Base-by-base conservation (phyloP, 2,888 invertebrate genomes). In the Sthenelais limicola region DNA sequence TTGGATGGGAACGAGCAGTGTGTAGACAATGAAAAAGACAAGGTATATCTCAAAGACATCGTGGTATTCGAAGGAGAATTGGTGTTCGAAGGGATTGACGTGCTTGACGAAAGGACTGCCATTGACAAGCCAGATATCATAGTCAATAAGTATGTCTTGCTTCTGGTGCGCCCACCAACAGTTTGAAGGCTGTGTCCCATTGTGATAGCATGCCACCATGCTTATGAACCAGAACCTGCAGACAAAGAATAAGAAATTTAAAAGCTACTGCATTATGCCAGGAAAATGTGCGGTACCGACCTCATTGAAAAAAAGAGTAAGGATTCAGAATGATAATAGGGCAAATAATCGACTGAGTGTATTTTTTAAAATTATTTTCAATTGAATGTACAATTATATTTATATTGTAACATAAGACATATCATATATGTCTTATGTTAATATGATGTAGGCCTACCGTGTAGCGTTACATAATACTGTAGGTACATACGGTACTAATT, bases 81-180 rank as follows among this genome's bases (percentile, higher is more conserved):
- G 97, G 89, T 96, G 97, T 73, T 94, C 92, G 82, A 98, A 91
- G 73, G 94, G 93, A 87, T 95, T 96, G 26, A 83, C 78, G 35
- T 84, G 84, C 74, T 94, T 94, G 81, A 92, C 91, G 85, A 94
- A 94, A 0, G 98, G 98, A 88, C 95, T 94, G 32, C 98, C 97
- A 89, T 98, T 98, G 7, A 98, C 97, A 62, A 98, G 90, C 94
- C 96, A 96, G 79, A 98, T 93, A 87, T 98, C 95, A 88, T 97
- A 98, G 68, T 92, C 89, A 18, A 95, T 88, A 68, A 88, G 85
- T 18, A 83, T 73, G 38, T 77, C 56, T 28, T 78, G 74, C 9
- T 71, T 47, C 5, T 74, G 62, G 67, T 80, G 76, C 67, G 77
- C 74, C 4, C 68, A 66, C 86, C 86, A 87, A 77, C 87, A 87